These are phyloP conservation scores for Pocillopora damicornis DNA, from an alignment of 64 coral and sea anemone genomes.

Conservation along the genomic window DNA sequence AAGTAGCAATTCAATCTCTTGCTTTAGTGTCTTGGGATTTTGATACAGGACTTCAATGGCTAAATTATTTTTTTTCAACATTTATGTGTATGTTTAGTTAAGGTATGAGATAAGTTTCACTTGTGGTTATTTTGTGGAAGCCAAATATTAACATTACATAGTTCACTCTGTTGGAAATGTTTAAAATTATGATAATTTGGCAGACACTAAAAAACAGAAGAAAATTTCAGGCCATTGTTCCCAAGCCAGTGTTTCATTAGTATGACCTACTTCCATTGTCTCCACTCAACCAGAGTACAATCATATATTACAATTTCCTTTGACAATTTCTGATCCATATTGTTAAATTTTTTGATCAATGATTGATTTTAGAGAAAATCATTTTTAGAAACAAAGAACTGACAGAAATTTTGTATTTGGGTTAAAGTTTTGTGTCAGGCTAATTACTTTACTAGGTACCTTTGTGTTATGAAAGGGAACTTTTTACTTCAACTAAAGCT, in stretches of 20 bases:
- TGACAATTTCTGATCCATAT: neutral
- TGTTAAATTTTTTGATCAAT: neutral
- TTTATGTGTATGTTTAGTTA: neutral
- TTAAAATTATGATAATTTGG: neutral
- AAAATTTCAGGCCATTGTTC: slow-evolving; percentile 24
- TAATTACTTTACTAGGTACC: neutral
- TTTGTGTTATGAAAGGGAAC: neutral
- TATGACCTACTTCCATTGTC: neutral
- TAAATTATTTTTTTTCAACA: neutral
- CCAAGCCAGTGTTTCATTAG: neutral
- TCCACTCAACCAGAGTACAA: neutral
- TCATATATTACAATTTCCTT: neutral
- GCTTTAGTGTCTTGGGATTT: too few relatives aligned
- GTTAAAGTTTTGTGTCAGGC: neutral
- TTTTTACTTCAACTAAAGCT: neutral
- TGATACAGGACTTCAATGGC: neutral
- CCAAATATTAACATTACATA: neutral
- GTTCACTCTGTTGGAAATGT: neutral
- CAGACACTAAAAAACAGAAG: neutral
- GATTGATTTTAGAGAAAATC: neutral
- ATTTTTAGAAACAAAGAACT: neutral
- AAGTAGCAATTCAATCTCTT: neutral
- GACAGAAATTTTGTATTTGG: neutral
- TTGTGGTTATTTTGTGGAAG: neutral
- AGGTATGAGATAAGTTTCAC: neutral